Conservation (phyloP, 2,797 vertebrate genomes). For the Otolemur crassicaudatus region DNA sequence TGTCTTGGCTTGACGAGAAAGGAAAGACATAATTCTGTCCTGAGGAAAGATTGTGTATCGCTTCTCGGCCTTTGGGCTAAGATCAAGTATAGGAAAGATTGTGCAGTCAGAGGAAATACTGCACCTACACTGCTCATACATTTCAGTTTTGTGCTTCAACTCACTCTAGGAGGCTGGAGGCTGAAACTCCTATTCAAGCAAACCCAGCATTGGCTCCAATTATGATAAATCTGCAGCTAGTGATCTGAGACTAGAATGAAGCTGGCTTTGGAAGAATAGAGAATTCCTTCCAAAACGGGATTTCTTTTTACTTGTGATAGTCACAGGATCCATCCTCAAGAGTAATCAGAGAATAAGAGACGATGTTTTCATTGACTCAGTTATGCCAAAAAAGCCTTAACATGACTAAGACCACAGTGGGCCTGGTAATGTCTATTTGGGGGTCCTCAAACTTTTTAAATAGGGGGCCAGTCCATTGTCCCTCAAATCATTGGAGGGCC, state of each 20-base stretch:
- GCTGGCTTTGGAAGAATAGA: slow-evolving; percentile 10
- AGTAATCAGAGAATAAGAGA: neutral
- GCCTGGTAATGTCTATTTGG: neutral
- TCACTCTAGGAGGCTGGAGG: slow-evolving; percentile 8
- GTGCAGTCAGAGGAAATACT: slow-evolving; percentile 12
- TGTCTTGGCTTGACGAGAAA: neutral
- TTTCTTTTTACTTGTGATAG: neutral
- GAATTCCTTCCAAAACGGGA: slow-evolving; percentile 29
- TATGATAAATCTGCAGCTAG: slow-evolving; percentile 44
- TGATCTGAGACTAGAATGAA: neutral
- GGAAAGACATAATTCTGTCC: neutral
- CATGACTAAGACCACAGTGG: neutral
- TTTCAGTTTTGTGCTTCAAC: slow-evolving; percentile 31
- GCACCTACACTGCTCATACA: neutral
- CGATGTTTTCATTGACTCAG: neutral
- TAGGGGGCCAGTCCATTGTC: no score
- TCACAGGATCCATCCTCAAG: neutral
- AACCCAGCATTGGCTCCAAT: slow-evolving; percentile 36
- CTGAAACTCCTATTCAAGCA: slow-evolving; percentile 42
- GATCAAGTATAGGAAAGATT: neutral
- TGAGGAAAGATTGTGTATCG: neutral
- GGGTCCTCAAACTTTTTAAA: no score
- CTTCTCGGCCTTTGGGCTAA: no score
- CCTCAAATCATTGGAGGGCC: no score
- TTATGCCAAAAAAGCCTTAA: neutral